These are phyloP conservation scores for Paragorgia papillata DNA, from an alignment of 92 coral and sea anemone genomes.

Conservation along the genomic window DNA sequence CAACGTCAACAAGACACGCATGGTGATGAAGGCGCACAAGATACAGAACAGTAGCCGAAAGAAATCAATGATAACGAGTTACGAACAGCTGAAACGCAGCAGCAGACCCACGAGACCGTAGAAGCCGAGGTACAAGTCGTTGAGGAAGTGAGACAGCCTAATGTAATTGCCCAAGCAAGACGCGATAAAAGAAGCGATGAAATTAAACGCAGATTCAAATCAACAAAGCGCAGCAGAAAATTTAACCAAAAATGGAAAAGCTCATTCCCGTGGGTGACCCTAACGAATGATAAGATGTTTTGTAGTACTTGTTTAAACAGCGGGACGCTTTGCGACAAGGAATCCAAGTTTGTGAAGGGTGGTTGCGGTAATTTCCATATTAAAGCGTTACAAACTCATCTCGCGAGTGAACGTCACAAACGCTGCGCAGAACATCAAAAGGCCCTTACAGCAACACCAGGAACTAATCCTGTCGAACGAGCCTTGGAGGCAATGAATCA, in stretches of 20 bases:
- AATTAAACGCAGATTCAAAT: slow-evolving; percentile 13
- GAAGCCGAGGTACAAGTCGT: neutral
- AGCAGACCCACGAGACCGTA: too few species aligned
- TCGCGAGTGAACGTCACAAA: neutral
- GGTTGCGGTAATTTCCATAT: slow-evolving; percentile 31
- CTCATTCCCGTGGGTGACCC: slow-evolving; percentile 21
- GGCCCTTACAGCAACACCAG: slow-evolving; percentile 26
- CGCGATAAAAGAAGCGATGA: slow-evolving; percentile 12
- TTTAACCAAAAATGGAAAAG: slow-evolving; percentile 6
- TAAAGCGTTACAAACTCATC: slow-evolving; percentile 19
- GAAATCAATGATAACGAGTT: too few species aligned
- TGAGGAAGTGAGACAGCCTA: slow-evolving; percentile 3
- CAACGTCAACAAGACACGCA: too few species aligned
- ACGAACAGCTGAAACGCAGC: too few species aligned
- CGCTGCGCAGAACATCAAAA: slow-evolving; percentile 17
- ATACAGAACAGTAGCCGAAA: too few species aligned
- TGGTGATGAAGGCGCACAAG: too few species aligned
- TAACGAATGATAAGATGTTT: slow-evolving; percentile 21
- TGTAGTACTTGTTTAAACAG: slow-evolving; percentile 16
- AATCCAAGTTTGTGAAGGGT: slow-evolving; percentile 32
- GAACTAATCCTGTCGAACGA: slow-evolving; percentile 28
- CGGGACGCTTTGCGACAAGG: slow-evolving; percentile 16
- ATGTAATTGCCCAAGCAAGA: neutral
- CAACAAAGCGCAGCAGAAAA: slow-evolving; percentile 23
- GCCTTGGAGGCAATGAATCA: slow-evolving; percentile 23